Evolutionary conservation across 2,797 vertebrate species (phyloP).

Genomic region (Cygnus olor): DNA sequence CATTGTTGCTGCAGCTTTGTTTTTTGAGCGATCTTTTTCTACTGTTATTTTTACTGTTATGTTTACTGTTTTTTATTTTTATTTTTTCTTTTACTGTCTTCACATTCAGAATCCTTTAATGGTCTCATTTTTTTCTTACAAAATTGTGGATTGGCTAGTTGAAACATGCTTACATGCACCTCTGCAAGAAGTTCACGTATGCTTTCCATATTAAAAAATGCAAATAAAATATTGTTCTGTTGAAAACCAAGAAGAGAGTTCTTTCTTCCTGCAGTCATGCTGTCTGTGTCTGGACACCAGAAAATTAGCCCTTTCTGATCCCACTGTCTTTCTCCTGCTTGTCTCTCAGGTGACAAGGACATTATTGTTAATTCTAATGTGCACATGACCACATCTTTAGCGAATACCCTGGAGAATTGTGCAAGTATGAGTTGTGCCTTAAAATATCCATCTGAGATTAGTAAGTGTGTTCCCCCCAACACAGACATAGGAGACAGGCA

Average conservation of each 20-base stretch:
- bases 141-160: background rate
- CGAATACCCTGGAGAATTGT: background rate
- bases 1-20: background rate
- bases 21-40: background rate
- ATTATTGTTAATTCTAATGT: background rate
- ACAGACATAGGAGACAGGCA: background rate
- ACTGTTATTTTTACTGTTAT: no score
- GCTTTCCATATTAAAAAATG: background rate
- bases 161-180: background rate
- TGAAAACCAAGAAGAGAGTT: background rate
- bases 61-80: background rate
- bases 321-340: background rate
- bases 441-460: background rate
- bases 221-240: background rate
- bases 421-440: background rate
- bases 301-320: background rate
- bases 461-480: background rate
- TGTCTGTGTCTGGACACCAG: background rate
- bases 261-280: background rate
- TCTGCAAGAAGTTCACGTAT: background rate
- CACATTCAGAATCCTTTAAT: background rate
- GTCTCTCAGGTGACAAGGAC: background rate
- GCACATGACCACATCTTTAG: background rate
- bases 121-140: background rate
- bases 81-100: background rate